Evolutionary conservation across 2,888 invertebrate species (phyloP).

Genomic region (Vandiemenella viatica): DNA sequence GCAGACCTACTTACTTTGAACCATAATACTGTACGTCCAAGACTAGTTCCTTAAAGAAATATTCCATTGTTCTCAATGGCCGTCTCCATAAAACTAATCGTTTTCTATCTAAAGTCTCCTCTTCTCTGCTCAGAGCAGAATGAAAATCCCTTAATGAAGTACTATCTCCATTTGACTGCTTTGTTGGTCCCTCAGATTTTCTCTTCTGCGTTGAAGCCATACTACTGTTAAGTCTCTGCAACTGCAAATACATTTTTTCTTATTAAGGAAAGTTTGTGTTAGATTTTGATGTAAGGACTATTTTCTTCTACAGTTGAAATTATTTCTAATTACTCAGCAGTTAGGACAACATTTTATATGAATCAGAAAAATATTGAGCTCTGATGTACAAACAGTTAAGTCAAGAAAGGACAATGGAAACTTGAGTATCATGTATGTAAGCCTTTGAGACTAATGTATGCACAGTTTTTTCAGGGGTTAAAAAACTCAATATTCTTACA

Average conservation of each 20-base stretch:
- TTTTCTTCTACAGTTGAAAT: too few species aligned
- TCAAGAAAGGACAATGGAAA: too few species aligned
- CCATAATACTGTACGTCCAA: conserved; percentile 43
- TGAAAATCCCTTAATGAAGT: conserved; percentile 3
- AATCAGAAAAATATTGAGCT: too few species aligned
- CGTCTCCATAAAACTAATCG: conserved; percentile 63
- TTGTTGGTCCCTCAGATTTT: conserved; percentile 19
- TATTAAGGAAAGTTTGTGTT: background rate
- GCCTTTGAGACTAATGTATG: too few species aligned
- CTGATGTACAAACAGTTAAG: too few species aligned
- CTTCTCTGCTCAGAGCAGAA: conserved; percentile 23
- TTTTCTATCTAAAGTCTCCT: conserved; percentile 43
- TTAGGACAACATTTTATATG: too few species aligned
- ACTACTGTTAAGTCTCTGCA: conserved; percentile 49
- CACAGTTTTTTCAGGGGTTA: too few species aligned
- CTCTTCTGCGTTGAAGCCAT: conserved; percentile 33
- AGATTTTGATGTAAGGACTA: too few species aligned
- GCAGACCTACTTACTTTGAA: conserved; percentile 40
- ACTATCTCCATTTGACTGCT: conserved; percentile 28
- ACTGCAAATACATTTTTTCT: conserved; percentile 27
- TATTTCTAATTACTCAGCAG: too few species aligned
- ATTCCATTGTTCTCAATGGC: conserved; percentile 64
- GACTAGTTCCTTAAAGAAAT: conserved; percentile 58
- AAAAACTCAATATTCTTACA: too few species aligned
- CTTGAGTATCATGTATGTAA: too few species aligned